Conservation (phyloP, 2,113 vertebrate genomes). For the Alligator sinensis region DNA sequence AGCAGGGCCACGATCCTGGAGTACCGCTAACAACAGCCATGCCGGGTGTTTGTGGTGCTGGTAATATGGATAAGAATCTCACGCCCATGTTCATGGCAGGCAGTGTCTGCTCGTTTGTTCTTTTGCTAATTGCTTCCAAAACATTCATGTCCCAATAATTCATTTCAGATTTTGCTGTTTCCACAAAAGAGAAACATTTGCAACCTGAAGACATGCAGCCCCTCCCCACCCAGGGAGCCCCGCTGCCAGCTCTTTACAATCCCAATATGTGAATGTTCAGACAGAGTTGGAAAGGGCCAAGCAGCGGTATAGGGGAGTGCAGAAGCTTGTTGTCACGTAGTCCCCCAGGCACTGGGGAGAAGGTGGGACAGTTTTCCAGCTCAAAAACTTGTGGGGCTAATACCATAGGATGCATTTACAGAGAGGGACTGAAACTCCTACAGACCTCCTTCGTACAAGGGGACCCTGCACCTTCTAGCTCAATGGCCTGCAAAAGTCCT, state of each 20-base stretch:
- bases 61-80: neutral
- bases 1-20: neutral
- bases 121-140: neutral
- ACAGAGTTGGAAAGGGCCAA: too few relatives aligned
- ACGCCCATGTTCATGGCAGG: neutral
- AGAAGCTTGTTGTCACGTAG: accelerated
- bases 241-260: neutral
- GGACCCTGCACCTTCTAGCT: accelerated
- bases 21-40: neutral
- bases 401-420: neutral
- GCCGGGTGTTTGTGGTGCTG: neutral
- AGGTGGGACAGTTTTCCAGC: neutral
- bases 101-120: neutral
- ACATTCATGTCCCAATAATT: neutral
- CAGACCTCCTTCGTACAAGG: neutral
- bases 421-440: neutral
- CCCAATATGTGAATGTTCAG: too few relatives aligned
- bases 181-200: neutral
- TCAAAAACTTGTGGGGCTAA: neutral
- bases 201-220: neutral
- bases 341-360: too few relatives aligned
- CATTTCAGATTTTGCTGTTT: neutral
- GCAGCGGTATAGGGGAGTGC: neutral
- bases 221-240: neutral
- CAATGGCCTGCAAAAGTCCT: accelerated